These are phyloP conservation scores for Drosophila acutilabella DNA, from an alignment of 2,888 invertebrate genomes.

Conservation along the genomic window DNA sequence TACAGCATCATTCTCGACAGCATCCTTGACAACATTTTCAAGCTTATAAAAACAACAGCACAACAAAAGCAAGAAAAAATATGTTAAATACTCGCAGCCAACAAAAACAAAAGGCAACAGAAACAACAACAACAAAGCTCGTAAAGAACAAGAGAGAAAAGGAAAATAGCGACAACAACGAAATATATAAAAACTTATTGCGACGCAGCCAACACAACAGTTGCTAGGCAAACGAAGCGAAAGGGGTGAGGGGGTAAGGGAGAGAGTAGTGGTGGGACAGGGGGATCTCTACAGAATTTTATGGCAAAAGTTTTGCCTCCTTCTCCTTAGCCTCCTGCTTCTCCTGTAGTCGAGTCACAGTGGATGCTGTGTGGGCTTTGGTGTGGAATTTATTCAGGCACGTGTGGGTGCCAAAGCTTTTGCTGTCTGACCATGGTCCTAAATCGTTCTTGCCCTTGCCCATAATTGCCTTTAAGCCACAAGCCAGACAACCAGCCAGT, in stretches of 20 bases:
- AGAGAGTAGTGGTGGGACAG: neutral
- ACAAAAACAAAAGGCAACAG: conserved; percentile 11
- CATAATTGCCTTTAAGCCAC: conserved; percentile 57
- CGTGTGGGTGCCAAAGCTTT: conserved; percentile 18
- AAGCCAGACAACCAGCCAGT: conserved; percentile 1
- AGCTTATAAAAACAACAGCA: conserved; percentile 44
- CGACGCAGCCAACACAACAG: conserved; percentile 52
- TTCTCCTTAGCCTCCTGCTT: neutral
- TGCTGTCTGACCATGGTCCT: conserved; percentile 63
- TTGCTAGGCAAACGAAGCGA: conserved; percentile 8
- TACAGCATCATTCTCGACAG: conserved; percentile 21
- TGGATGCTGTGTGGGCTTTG: conserved; percentile 41
- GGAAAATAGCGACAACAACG: conserved; percentile 24
- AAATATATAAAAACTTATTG: conserved; percentile 41
- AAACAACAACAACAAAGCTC: conserved; percentile 39
- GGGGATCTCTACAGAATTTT: conserved; percentile 32
- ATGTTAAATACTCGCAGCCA: conserved; percentile 54
- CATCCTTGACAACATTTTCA: conserved; percentile 52
- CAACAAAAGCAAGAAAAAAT: conserved; percentile 30
- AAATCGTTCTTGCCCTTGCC: conserved; percentile 62
- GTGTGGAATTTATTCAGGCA: conserved; percentile 22
- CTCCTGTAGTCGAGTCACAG: conserved; percentile 11
- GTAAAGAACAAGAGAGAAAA: conserved; percentile 34
- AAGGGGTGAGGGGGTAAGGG: neutral
- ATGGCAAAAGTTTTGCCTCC: conserved; percentile 42